phyloP scores from a whole-genome alignment of 2,888 invertebrate genomes.

The Ophioninae sp. region DNA sequence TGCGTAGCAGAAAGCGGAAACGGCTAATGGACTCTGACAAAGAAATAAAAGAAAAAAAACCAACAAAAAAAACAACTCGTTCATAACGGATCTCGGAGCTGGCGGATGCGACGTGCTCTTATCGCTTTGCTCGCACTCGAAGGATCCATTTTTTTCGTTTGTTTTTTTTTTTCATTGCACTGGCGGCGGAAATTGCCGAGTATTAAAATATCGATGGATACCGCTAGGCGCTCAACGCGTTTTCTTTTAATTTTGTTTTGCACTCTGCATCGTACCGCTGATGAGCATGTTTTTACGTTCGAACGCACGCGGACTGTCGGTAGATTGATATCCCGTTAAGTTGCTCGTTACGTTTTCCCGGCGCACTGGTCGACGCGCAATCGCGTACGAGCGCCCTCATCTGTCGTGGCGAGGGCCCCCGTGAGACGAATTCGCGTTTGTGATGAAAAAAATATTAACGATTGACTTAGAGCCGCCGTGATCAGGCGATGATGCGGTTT shows the following conservation, averaged over 20 bases:
- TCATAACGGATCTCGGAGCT: slow-evolving; percentile 55
- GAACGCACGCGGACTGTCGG: neutral
- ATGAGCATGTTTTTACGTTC: slow-evolving; percentile 1
- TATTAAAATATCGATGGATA: slow-evolving; percentile 10
- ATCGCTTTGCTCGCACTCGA: slow-evolving; percentile 35
- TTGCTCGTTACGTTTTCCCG: slow-evolving; percentile 1
- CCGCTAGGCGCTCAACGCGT: slow-evolving; percentile 22
- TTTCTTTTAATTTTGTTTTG: slow-evolving; percentile 1
- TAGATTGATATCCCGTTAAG: slow-evolving; percentile 45
- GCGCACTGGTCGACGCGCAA: neutral
- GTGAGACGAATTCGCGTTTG: neutral
- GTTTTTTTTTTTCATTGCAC: slow-evolving; percentile 19
- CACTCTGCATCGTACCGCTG: neutral
- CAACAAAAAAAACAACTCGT: slow-evolving; percentile 35
- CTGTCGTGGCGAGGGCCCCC: neutral
- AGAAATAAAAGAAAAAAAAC: neutral
- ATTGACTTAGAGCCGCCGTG: neutral
- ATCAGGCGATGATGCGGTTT: neutral
- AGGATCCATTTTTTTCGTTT: slow-evolving; percentile 10
- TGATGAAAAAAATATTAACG: neutral
- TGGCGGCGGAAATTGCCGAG: neutral
- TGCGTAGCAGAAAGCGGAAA: neutral
- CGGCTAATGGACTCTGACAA: neutral
- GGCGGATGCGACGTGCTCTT: slow-evolving; percentile 46
- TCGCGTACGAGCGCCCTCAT: neutral